Percentiles rank a stretch among this genome's conserved stretches.
Conservation (phyloP, 2,797 vertebrate genomes). For the Botia kubotai region DNA sequence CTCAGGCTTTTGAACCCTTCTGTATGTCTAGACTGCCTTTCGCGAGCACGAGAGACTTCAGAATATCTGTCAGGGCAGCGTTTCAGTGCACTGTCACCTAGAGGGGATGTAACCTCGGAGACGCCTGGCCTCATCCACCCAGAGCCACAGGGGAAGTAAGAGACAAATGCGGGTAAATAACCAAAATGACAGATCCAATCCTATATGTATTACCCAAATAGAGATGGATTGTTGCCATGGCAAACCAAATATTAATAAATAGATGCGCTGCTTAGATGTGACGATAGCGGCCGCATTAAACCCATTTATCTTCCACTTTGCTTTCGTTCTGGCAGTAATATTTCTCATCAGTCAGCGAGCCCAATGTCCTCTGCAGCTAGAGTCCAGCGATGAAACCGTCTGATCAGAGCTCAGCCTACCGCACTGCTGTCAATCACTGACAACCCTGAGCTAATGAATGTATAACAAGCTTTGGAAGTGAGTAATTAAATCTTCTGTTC, state of each 20-base stretch:
- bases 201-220: conserved; percentile 76
- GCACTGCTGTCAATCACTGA: conserved; percentile 80
- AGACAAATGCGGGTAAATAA: conserved; percentile 81
- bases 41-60: neutral
- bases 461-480: conserved; percentile 66
- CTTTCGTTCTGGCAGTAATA: conserved; percentile 78
- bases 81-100: conserved; percentile 47
- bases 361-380: conserved; percentile 78
- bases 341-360: conserved; percentile 85
- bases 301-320: conserved; percentile 81
- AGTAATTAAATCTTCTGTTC: conserved; percentile 73
- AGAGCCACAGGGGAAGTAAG: conserved; percentile 60
- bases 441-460: conserved; percentile 73
- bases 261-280: conserved; percentile 77
- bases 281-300: conserved; percentile 73
- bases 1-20: neutral
- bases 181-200: conserved; percentile 81
- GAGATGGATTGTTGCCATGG: conserved; percentile 75
- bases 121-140: conserved; percentile 51
- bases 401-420: conserved; percentile 71
- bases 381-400: conserved; percentile 76
- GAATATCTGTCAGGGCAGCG: conserved; percentile 7
- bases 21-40: neutral
- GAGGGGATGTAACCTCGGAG: conserved; percentile 44
- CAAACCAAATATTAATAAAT: conserved; percentile 83